Evolutionary conservation across 2,888 invertebrate species (phyloP).

Genomic region (Pollenia griseotomentosa): DNA sequence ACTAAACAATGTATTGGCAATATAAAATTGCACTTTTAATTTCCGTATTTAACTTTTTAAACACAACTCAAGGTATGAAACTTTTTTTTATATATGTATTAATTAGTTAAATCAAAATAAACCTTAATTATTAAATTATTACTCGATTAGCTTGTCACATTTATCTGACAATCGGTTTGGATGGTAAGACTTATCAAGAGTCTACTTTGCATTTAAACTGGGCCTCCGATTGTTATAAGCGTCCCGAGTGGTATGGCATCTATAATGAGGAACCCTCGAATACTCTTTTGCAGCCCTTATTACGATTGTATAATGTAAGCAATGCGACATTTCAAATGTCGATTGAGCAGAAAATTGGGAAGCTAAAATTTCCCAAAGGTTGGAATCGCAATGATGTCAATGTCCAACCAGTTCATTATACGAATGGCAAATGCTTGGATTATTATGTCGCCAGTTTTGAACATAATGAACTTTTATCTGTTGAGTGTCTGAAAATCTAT

Average conservation of each 20-base stretch:
- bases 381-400: conserved; percentile 85
- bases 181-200: conserved; percentile 79
- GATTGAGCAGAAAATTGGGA: conserved; percentile 84
- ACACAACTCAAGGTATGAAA: too few species aligned
- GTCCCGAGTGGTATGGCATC: conserved; percentile 83
- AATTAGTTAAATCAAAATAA: too few species aligned
- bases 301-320: conserved; percentile 80
- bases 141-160: conserved; percentile 79
- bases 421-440: conserved; percentile 87
- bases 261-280: conserved; percentile 82
- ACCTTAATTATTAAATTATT: background rate
- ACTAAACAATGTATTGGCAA: too few species aligned
- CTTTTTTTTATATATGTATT: too few species aligned
- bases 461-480: conserved; percentile 86
- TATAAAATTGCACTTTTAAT: too few species aligned
- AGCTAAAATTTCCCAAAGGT: conserved; percentile 86
- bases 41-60: too few species aligned
- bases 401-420: conserved; percentile 76
- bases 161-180: conserved; percentile 81
- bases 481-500: conserved; percentile 90
- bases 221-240: conserved; percentile 81
- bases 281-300: conserved; percentile 78
- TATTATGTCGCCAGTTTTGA: conserved; percentile 90
- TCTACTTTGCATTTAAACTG: conserved; percentile 81
- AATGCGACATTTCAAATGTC: conserved; percentile 85